Base-by-base conservation (phyloP, 2,113 vertebrate genomes). In the Zeus faber region DNA sequence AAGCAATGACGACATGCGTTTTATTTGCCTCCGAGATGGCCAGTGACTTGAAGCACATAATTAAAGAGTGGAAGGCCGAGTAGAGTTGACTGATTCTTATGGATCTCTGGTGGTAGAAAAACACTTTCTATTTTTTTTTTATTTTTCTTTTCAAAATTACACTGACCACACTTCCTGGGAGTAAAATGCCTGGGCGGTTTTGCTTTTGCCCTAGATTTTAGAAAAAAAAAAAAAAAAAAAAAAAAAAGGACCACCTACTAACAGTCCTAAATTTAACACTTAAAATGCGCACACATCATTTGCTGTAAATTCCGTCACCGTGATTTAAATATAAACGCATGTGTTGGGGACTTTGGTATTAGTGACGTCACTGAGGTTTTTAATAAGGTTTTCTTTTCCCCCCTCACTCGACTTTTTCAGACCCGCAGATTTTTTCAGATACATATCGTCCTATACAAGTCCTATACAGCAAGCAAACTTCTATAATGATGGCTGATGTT, bases 201-300 rank as follows among this genome's bases (percentile, higher is more conserved):
- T n/a, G n/a, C 43, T 73, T 76, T 57, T 68, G 59, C 74, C 75
- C 61, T 70, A 53, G 67, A 21, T 74, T 79, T 70, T 70, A 78
- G n/a, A n/a, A n/a, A n/a, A n/a, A n/a, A n/a, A 70, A 66, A 72
- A 68, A 56, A 63, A 62, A 70, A 66, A 72, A 68, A 56, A 63
- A 70, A 66, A 72, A 68, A 56, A 63, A 62, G 69, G 87, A 89
- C 88, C 87, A 88, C 86, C 85, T 85, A 86, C 76, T 54, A 61
- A 69, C 63, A 62, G 50, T 46, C 62, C 73, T 61, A 65, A 77
- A 85, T 81, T 67, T 76, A 79, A 71, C 66, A 49, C 52, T 6
- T 8, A 63, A 69, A 46, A 81, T 58, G 72, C 27, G 68, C 50
- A 63, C 26, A 63, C 67, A 65, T 56, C 44, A 74, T 85, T 85